Evolutionary conservation across 2,113 vertebrate species (phyloP), one percentile per base, ranked within the genome.

Genomic region (Elaphurus davidianus): DNA sequence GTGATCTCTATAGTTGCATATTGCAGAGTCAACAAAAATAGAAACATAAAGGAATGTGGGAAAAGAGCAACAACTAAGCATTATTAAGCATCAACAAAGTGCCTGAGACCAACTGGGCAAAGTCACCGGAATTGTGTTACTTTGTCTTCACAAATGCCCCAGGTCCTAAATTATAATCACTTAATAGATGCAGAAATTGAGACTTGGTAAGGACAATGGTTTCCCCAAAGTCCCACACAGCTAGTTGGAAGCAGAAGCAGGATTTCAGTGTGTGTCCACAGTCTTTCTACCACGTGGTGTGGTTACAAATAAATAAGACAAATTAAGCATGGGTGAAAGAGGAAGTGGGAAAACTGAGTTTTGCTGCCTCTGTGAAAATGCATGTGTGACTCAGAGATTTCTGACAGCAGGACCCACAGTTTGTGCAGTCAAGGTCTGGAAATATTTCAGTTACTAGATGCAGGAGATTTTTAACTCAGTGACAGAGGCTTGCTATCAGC

Each of bases 321-420:
- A 94, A 97, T 87, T 84, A 96, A 97, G 54, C 1, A 3, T 1
- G 5, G 21, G 43, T 8, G 33, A 62, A 97, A 95, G 94, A 96
- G 96, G 97, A 97, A 98, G 84, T 88, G 62, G 83, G 57, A 23
- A 55, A 36, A 47, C 1, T 87, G 27, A 83, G 91, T 74, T 95
- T 96, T 74, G 54, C 54, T 93, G 90, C 45, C 62, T 95, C 40
- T 1, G 7, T 96, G 79, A 87, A 97, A 93, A 90, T 67, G 62
- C 90, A 21, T 2, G n/a, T 91, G 60, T 97, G 95, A 98, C 92
- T 97, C 90, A 98, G 87, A 95, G 88, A 89, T 91, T 93, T 97
- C 55, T 78, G 82, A 93, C 33, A 52, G 82, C 45, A 54, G 45
- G 74, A 43, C 62, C 30, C 55, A 3, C 67, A 86, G 81, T 30